Evolutionary conservation across 2,888 invertebrate species (phyloP), one percentile per base, ranked within the genome.

Genomic region (Drosophila melanosoma): DNA sequence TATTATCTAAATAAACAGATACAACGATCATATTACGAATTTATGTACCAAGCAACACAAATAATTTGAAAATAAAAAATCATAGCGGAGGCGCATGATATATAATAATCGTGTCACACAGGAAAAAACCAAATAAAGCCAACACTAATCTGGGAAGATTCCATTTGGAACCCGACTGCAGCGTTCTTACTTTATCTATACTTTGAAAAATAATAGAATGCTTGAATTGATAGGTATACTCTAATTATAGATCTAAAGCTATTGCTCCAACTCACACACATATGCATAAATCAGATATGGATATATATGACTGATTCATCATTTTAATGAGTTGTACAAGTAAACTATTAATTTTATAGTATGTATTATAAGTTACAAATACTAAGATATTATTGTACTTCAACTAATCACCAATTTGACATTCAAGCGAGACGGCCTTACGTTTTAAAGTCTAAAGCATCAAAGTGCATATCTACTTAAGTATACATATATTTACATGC

Each of bases 401-500:
- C 69, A 76, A 86, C 83, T 86, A 84, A 84, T 88, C 83, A 84
- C 87, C 79, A 61, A 79, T 64, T 81, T 83, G 87, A 88, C 89
- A 87, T 85, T 85, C 87, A 74, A 89, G 82, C 84, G 84, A 86
- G 76, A 85, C 73, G 76, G 69, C 76, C 79, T 89, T 82, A 66
- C 66, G 77, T 74, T 84, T 75, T 84, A 82, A 85, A 89, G 85
- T 85, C 85, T 89, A 87, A 85, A 76, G 72, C 74, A 66, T 49
- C 69, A 69, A 68, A 81, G 69, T 81, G 69, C 74, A 80, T 76
- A 80, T 63, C 60, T 61, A 49, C 40, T 15, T 53, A 10, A 33
- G 42, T 68, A 35, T 36, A 70, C 62, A 61, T 49, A 33, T 57
- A 59, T 53, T 54, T 58, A 59, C 45, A 48, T 53, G 26, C 23